A percentile compares a stretch with the other conserved stretches of the same genome.
Conservation (phyloP, 2,888 invertebrate species). For the Spatulosminthurus flaviceps region DNA sequence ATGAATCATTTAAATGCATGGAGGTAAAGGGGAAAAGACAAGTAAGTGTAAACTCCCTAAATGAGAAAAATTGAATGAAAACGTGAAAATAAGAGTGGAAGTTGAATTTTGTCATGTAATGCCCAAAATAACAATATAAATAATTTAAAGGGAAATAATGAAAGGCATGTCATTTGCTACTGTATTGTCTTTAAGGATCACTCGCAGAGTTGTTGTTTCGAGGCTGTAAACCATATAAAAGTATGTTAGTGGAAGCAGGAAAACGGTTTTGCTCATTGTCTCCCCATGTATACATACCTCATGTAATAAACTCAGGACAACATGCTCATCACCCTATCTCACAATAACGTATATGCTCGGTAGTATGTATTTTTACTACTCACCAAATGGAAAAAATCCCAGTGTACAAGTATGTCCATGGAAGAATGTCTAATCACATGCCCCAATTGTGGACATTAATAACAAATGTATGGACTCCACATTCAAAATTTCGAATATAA, state of each 20-base stretch:
- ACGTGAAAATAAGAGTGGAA: constrained; percentile 29
- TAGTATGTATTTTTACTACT: too few relatives aligned
- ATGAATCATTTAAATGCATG: constrained; percentile 1
- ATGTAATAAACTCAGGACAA: too few relatives aligned
- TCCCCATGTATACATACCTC: neutral
- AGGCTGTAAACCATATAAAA: constrained; percentile 27
- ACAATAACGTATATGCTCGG: neutral
- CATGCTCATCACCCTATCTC: neutral
- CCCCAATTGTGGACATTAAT: too few relatives aligned
- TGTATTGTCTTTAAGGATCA: constrained; percentile 36
- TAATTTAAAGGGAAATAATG: constrained; percentile 35
- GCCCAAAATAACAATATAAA: constrained; percentile 25
- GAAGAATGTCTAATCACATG: too few relatives aligned
- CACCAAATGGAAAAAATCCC: too few relatives aligned
- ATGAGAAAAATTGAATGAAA: constrained; percentile 26
- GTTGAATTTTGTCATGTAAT: constrained; percentile 32
- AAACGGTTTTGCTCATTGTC: constrained; percentile 18
- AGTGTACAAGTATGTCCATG: too few relatives aligned
- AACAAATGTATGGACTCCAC: too few relatives aligned
- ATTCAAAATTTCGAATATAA: too few relatives aligned
- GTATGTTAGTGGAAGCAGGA: constrained; percentile 37
- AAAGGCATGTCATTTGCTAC: constrained; percentile 46
- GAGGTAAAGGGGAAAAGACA: neutral
- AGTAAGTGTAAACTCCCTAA: neutral
- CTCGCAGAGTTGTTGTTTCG: constrained; percentile 42